Evolutionary conservation across 1,140 invertebrate genomes (phyloP).

Genomic region (Drosophila orosa): DNA sequence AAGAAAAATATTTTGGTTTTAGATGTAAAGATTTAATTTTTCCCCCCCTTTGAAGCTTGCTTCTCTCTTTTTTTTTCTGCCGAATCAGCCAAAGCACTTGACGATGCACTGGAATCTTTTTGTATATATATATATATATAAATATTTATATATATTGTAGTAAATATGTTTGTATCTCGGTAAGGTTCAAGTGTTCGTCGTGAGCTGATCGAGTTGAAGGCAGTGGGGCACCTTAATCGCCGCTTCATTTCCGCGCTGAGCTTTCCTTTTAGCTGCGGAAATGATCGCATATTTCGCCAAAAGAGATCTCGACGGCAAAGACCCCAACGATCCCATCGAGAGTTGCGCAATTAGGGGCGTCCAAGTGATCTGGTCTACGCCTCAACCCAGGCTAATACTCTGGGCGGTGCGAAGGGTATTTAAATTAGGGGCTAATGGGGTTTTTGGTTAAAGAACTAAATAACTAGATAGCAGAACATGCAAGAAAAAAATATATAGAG

Average conservation of each 20-base stretch:
- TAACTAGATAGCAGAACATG: neutral
- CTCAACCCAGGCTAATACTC: conserved; percentile 12
- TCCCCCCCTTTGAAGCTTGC: conserved; percentile 9
- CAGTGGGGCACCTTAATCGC: conserved; percentile 67
- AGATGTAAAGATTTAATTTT: conserved; percentile 52
- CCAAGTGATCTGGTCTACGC: conserved; percentile 39
- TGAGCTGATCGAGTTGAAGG: conserved; percentile 43
- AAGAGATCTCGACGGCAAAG: conserved; percentile 55
- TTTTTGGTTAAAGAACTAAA: conserved; percentile 4
- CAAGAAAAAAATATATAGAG: neutral
- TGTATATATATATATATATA: conserved; percentile 30
- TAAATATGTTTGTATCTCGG: neutral
- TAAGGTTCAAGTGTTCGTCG: conserved; percentile 19
- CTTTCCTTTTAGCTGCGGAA: conserved; percentile 74
- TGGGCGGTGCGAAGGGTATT: conserved; percentile 17
- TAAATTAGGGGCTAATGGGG: conserved; percentile 14
- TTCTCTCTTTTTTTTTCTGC: conserved; percentile 52
- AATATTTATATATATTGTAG: conserved; percentile 31
- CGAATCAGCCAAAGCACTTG: conserved; percentile 75
- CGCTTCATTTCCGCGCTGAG: conserved; percentile 75
- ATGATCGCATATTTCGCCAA: conserved; percentile 78
- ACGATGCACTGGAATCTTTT: conserved; percentile 60
- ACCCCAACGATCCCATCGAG: conserved; percentile 12
- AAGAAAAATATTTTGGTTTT: conserved; percentile 64
- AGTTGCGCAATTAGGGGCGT: conserved; percentile 61